Percentiles rank a stretch among this genome's conserved stretches.
These are phyloP conservation scores for Eclectus roratus DNA, from an alignment of 2,113 vertebrate genomes.

Conservation along the genomic window DNA sequence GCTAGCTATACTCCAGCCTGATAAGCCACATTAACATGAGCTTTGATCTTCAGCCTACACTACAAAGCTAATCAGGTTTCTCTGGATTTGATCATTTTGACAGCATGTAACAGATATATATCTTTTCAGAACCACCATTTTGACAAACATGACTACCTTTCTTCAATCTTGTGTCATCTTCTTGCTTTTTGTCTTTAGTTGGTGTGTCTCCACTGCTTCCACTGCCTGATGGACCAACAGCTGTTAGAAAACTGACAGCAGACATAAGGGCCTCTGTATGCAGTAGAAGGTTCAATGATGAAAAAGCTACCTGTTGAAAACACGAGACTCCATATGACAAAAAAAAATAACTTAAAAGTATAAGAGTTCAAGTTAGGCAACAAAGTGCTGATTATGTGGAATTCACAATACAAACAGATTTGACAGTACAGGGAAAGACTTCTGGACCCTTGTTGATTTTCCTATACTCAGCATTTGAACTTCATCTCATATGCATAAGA, in stretches of 20 bases:
- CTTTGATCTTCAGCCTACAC: not conserved
- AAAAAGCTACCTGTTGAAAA: slow-evolving; percentile 87
- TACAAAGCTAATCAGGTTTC: not conserved
- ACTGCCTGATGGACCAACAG: slow-evolving; percentile 67
- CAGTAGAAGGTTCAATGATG: slow-evolving; percentile 88
- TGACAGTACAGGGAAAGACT: not conserved
- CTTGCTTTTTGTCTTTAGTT: slow-evolving; percentile 47
- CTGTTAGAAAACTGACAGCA: slow-evolving; percentile 83
- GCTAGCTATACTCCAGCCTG: not conserved
- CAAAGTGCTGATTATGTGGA: not conserved
- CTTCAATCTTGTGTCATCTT: slow-evolving; percentile 50
- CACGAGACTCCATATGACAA: not conserved
- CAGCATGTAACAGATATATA: not conserved
- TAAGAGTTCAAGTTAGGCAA: not conserved
- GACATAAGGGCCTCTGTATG: slow-evolving; percentile 91
- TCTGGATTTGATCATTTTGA: not conserved
- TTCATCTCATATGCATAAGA: not conserved
- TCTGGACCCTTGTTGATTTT: not conserved
- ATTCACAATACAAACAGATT: not conserved
- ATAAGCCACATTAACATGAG: not conserved
- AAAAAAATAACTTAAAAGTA: not conserved
- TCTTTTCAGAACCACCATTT: not conserved
- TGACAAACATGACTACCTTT: slow-evolving; percentile 73
- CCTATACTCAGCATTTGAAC: not conserved
- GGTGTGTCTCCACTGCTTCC: slow-evolving; percentile 13